Conservation (phyloP, 2,888 invertebrate genomes). For the Eugnorisma glareosa region DNA sequence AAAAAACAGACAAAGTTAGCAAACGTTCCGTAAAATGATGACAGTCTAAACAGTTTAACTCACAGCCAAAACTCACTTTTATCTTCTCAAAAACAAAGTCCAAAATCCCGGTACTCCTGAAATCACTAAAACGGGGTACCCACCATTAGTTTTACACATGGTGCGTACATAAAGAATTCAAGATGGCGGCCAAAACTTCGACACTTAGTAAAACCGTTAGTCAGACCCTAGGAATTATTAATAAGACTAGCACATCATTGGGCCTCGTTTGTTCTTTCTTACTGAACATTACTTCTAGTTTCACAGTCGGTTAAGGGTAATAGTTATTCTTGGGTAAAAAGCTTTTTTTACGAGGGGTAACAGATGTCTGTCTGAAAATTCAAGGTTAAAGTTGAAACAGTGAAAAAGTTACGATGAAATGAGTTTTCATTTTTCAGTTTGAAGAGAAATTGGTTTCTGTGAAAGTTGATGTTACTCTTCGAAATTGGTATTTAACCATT, state of each 20-base stretch:
- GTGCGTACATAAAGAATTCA: constrained; percentile 50
- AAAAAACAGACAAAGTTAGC: constrained; percentile 32
- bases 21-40: constrained; percentile 27
- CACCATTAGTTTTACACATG: constrained; percentile 43
- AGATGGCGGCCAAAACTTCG: constrained; percentile 21
- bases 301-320: constrained; percentile 25
- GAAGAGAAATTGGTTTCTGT: constrained; percentile 1
- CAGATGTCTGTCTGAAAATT: constrained; percentile 40
- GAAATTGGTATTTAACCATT: background rate
- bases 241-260: constrained; percentile 49
- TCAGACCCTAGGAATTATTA: constrained; percentile 52
- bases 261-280: constrained; percentile 35
- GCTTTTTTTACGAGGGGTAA: constrained; percentile 29
- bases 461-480: background rate
- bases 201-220: constrained; percentile 52
- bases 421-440: background rate
- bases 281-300: constrained; percentile 26
- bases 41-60: background rate
- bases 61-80: background rate
- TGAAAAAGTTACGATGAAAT: background rate
- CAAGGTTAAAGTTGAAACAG: constrained; percentile 14
- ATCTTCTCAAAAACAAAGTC: background rate
- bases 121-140: constrained; percentile 14
- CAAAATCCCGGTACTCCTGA: background rate
- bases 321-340: constrained; percentile 32